phyloP scores from a whole-genome alignment of 1,140 invertebrate genomes.

The Aphelinus certus region DNA sequence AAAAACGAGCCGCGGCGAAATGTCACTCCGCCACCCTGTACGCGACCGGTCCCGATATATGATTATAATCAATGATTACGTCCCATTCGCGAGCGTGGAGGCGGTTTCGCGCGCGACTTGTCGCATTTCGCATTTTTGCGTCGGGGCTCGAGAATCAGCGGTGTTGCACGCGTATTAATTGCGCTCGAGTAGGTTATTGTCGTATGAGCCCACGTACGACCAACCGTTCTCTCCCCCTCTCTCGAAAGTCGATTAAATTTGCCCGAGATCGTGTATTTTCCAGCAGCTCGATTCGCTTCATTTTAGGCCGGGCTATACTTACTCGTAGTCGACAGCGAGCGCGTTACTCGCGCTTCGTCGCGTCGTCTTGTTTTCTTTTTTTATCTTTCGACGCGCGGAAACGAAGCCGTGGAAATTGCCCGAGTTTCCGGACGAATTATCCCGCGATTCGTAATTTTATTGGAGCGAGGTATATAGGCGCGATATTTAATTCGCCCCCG shows the following conservation, averaged over 20 bases:
- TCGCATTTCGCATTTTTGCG: neutral
- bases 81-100: no score
- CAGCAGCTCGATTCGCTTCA: neutral
- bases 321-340: no score
- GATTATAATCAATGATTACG: no score
- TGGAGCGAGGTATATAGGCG: no score
- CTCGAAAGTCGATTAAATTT: constrained; percentile 22
- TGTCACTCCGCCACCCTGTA: no score
- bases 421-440: neutral
- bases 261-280: constrained; percentile 1
- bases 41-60: no score
- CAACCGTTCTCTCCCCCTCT: neutral
- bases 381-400: neutral
- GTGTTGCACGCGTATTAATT: constrained; percentile 1
- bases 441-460: neutral
- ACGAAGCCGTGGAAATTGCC: neutral
- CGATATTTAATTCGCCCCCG: no score
- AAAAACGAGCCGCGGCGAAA: no score
- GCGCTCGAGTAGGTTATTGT: constrained; percentile 13
- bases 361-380: neutral
- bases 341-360: no score
- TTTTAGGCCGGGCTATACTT: no score
- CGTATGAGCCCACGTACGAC: neutral
- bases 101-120: neutral
- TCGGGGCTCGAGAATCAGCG: constrained; percentile 8